Percentiles rank a stretch among this genome's conserved stretches.
Evolutionary conservation across 2,888 invertebrate genomes (phyloP).

Genomic region (Cheilosia pagana): DNA sequence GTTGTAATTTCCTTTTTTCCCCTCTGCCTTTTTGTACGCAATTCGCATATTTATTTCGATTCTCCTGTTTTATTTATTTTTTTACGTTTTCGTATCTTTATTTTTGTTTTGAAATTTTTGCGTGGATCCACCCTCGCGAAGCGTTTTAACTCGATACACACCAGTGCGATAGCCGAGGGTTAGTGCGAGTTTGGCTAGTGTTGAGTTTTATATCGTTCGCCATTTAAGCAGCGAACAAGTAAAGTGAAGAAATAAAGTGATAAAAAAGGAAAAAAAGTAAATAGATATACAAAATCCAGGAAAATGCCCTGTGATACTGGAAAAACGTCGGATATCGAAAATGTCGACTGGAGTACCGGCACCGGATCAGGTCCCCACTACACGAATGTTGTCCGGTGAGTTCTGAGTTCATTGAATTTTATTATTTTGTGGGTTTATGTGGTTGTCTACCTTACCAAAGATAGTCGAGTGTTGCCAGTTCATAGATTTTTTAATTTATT

Average conservation of each 20-base stretch:
- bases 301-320: conserved; percentile 88
- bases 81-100: not conserved
- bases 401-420: conserved; percentile 77
- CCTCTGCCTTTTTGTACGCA: conserved; percentile 25
- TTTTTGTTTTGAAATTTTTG: conserved; percentile 54
- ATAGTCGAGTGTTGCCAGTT: conserved; percentile 8
- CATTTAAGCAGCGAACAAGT: conserved; percentile 38
- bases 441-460: not conserved
- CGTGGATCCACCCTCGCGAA: conserved; percentile 42
- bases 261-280: conserved; percentile 16
- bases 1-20: conserved; percentile 48
- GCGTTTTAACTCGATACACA: conserved; percentile 3
- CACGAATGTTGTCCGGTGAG: conserved; percentile 82
- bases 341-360: conserved; percentile 86
- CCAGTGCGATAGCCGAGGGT: not conserved
- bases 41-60: conserved; percentile 49
- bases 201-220: conserved; percentile 9
- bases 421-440: not conserved
- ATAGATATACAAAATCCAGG: conserved; percentile 15
- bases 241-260: conserved; percentile 21
- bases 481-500: not conserved
- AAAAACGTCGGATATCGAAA: conserved; percentile 88
- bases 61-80: conserved; percentile 29
- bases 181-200: conserved; percentile 10
- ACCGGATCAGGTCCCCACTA: conserved; percentile 82